Conservation (phyloP, 2,888 invertebrate species). For the Xylota segnis region DNA sequence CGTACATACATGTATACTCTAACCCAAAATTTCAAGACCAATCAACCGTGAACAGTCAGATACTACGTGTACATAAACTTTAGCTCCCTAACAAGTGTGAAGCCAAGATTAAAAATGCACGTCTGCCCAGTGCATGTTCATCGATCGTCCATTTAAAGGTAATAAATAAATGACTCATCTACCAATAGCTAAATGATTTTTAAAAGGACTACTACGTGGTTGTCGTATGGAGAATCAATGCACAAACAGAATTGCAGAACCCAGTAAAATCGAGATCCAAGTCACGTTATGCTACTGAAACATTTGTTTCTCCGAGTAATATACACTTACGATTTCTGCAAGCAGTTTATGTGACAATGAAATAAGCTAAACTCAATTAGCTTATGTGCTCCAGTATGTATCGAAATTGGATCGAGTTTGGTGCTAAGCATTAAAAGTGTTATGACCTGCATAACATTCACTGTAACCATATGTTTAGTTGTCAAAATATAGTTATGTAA, state of each 20-base stretch:
- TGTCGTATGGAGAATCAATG: neutral
- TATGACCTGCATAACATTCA: slow-evolving; percentile 26
- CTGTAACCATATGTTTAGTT: neutral
- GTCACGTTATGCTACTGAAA: slow-evolving; percentile 1
- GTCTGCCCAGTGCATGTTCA: too few species aligned
- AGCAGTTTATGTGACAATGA: slow-evolving; percentile 22
- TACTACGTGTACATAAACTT: too few species aligned
- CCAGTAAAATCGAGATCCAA: neutral
- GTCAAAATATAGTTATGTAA: slow-evolving; percentile 25
- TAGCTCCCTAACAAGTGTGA: too few species aligned
- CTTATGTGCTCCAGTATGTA: slow-evolving; percentile 18
- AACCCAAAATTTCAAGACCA: too few species aligned
- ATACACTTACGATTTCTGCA: slow-evolving; percentile 11
- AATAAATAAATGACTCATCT: neutral
- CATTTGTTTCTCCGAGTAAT: neutral
- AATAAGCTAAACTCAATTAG: slow-evolving; percentile 3
- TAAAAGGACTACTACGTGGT: neutral
- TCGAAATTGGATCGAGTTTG: slow-evolving; percentile 35
- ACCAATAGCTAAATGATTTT: neutral
- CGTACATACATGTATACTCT: too few species aligned
- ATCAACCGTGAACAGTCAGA: too few species aligned
- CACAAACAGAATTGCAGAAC: neutral
- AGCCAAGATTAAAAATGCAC: too few species aligned
- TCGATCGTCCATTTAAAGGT: too few species aligned
- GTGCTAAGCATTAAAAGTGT: slow-evolving; percentile 36